These are phyloP conservation scores for Scomber scombrus DNA, from an alignment of 2,113 vertebrate species.

Conservation along the genomic window DNA sequence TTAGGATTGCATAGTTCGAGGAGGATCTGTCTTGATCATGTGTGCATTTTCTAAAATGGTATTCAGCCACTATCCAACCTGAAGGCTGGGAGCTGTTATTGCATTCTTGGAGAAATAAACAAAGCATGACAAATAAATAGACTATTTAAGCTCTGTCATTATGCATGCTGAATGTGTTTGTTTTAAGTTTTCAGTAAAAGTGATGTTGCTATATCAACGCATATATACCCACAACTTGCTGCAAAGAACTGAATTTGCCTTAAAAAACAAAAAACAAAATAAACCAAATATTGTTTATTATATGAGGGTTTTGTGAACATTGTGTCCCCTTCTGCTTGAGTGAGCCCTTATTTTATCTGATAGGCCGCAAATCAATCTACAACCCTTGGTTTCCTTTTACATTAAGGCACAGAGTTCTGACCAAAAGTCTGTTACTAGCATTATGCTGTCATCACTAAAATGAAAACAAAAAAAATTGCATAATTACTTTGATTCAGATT, in stretches of 20 bases:
- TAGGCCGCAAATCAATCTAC: slow-evolving; percentile 36
- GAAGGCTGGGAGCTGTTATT: too few relatives aligned
- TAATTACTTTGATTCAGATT: slow-evolving; percentile 45
- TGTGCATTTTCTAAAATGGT: too few relatives aligned
- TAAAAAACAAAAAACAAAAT: too few relatives aligned
- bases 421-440: slow-evolving; percentile 3
- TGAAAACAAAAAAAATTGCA: slow-evolving; percentile 30
- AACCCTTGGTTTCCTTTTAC: slow-evolving; percentile 53
- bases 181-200: background rate
- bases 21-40: too few relatives aligned
- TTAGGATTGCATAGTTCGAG: too few relatives aligned
- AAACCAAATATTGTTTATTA: background rate
- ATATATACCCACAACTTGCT: too few relatives aligned
- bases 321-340: background rate
- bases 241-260: too few relatives aligned
- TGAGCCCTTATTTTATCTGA: slow-evolving; percentile 15
- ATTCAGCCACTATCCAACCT: too few relatives aligned
- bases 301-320: background rate
- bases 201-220: background rate
- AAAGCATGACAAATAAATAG: too few relatives aligned
- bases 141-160: too few relatives aligned
- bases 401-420: slow-evolving; percentile 32
- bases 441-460: slow-evolving; percentile 61
- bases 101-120: too few relatives aligned
- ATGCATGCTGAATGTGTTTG: background rate